Conservation (phyloP, 2,888 invertebrate genomes). For the Pilophorus perplexus region DNA sequence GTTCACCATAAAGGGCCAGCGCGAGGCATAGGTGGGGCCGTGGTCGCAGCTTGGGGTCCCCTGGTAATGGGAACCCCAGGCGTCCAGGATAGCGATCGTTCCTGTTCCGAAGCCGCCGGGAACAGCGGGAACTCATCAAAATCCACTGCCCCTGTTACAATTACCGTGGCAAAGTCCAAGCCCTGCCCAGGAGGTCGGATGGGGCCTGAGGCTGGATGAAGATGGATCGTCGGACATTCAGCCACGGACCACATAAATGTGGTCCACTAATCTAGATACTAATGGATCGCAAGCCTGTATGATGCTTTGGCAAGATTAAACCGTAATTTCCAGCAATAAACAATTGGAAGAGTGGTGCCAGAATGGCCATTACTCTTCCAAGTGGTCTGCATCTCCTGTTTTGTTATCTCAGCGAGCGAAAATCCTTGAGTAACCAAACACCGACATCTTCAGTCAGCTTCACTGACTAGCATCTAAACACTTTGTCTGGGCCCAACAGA, state of each 20-base stretch:
- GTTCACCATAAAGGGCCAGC: conserved; percentile 2
- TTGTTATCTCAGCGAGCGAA: too few species aligned
- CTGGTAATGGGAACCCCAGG: conserved; percentile 12
- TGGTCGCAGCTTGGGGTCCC: conserved; percentile 15
- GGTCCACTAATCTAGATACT: too few species aligned
- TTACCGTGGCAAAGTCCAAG: too few species aligned
- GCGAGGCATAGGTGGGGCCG: not conserved
- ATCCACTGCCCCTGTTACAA: not conserved
- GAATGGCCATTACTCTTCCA: too few species aligned
- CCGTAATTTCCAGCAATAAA: too few species aligned
- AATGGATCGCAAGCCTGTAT: conserved; percentile 5
- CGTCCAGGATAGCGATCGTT: conserved; percentile 11
- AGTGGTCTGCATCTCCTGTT: too few species aligned
- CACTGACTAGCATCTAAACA: too few species aligned
- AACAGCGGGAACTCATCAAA: not conserved
- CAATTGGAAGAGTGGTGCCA: too few species aligned
- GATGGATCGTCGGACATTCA: conserved; percentile 4
- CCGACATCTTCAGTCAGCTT: too few species aligned
- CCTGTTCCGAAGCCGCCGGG: not conserved
- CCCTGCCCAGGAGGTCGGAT: conserved; percentile 2
- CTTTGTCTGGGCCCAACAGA: too few species aligned
- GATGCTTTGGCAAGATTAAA: conserved; percentile 4
- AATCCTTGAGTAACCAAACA: too few species aligned
- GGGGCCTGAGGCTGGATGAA: conserved; percentile 2
- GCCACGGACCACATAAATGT: not conserved